Percentiles rank a stretch among this genome's conserved stretches.
Conservation (phyloP, 2,888 invertebrate genomes). For the Lepidochitona cinerea region DNA sequence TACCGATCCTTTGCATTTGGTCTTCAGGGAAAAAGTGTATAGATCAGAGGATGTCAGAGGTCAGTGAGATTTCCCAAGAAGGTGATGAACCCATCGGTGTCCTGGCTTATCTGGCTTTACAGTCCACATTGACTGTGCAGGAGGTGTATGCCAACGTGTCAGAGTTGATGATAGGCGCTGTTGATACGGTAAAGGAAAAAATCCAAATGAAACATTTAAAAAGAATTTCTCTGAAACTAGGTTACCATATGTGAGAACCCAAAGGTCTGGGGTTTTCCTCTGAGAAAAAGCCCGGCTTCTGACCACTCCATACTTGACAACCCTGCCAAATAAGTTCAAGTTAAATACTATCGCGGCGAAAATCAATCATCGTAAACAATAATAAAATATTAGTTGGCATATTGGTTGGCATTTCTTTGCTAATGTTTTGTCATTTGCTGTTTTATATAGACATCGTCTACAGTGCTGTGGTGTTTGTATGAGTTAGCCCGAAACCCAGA, state of each 20-base stretch:
- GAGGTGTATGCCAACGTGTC: conserved; percentile 81
- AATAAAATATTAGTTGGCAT: no score
- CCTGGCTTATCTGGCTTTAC: background rate
- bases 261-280: no score
- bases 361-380: no score
- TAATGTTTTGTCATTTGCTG: background rate
- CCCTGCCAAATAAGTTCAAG: no score
- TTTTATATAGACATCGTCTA: conserved; percentile 30
- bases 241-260: no score
- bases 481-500: conserved; percentile 25
- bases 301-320: no score
- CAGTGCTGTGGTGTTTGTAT: conserved; percentile 33
- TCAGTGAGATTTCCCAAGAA: background rate
- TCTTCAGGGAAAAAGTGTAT: conserved; percentile 10
- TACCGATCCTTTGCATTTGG: no score
- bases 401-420: background rate
- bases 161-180: conserved; percentile 89
- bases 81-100: conserved; percentile 4
- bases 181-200: conserved; percentile 84
- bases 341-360: no score
- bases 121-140: background rate
- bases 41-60: conserved; percentile 2
- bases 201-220: no score
- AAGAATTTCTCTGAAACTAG: no score
- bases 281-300: no score